Percentiles rank a stretch among this genome's conserved stretches.
These are phyloP conservation scores for Andricus curvator DNA, from an alignment of 2,888 invertebrate genomes.

Conservation along the genomic window DNA sequence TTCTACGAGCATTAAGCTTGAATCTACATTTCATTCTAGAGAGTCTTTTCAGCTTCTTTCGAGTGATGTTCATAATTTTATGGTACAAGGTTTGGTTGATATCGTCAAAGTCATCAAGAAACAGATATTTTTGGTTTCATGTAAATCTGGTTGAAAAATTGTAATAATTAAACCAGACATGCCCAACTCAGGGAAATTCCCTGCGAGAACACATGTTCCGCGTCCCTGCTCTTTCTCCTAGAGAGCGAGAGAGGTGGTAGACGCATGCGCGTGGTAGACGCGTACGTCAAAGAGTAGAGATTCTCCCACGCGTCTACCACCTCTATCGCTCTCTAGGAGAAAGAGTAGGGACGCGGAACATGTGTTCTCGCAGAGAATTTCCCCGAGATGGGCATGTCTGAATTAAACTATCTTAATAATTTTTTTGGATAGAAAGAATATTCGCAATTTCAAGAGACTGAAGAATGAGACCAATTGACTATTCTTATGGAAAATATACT, in stretches of 20 bases:
- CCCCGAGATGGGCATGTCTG: no score
- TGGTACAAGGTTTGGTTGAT: conserved; percentile 11
- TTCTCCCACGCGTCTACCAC: no score
- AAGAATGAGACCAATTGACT: not conserved
- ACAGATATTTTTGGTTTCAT: not conserved
- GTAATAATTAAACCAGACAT: no score
- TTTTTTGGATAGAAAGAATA: not conserved
- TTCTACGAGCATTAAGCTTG: conserved; percentile 28
- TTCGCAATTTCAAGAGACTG: not conserved
- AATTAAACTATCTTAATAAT: not conserved
- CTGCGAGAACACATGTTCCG: no score
- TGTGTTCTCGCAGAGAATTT: no score
- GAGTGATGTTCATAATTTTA: conserved; percentile 17
- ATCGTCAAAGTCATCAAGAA: conserved; percentile 21
- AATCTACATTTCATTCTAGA: conserved; percentile 29
- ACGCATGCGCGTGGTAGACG: no score
- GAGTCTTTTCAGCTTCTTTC: conserved; percentile 9
- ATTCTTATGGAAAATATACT: not conserved
- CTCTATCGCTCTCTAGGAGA: no score
- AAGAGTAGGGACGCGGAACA: no score
- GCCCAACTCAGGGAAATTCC: no score
- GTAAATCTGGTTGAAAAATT: not conserved
- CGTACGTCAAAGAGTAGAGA: no score
- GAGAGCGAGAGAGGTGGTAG: no score
- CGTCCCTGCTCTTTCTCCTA: no score